A percentile compares a stretch with the other conserved stretches of the same genome.
Conservation (phyloP, 2,797 vertebrate genomes). For the Cottoperca gobio region DNA sequence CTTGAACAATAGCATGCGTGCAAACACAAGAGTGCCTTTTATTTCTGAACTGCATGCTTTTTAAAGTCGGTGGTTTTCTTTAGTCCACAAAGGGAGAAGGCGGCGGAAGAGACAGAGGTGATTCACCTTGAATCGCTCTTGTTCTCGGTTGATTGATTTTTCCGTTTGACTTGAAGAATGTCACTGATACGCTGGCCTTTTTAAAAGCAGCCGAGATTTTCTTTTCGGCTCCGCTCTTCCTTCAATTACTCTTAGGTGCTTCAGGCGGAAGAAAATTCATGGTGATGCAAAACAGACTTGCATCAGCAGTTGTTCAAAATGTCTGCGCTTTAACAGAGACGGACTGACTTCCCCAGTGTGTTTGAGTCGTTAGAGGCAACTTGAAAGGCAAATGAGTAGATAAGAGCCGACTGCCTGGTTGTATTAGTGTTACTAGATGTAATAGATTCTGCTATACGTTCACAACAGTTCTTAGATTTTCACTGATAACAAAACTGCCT, state of each 20-base stretch:
- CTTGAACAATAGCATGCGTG: constrained; percentile 10
- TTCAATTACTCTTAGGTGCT: constrained; percentile 64
- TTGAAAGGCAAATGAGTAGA: constrained; percentile 50
- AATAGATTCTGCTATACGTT: constrained; percentile 8
- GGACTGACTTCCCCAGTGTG: constrained; percentile 37
- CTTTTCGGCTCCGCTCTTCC: constrained; percentile 48
- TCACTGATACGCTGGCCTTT: constrained; percentile 54
- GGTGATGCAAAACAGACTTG: constrained; percentile 70
- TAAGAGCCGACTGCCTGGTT: constrained; percentile 31
- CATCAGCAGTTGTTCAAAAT: constrained; percentile 61
- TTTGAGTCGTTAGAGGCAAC: constrained; percentile 45
- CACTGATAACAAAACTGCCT: constrained; percentile 11
- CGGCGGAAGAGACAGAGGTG: constrained; percentile 15
- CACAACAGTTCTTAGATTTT: constrained; percentile 9
- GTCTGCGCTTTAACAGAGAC: constrained; percentile 39
- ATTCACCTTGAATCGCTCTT: constrained; percentile 53
- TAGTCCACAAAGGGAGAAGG: constrained; percentile 31
- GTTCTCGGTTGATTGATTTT: constrained; percentile 71
- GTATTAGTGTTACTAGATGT: constrained; percentile 16
- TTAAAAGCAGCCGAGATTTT: constrained; percentile 63
- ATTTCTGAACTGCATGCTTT: constrained; percentile 14
- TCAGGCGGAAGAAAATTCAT: constrained; percentile 57
- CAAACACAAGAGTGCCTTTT: not conserved
- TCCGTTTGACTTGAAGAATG: constrained; percentile 68
- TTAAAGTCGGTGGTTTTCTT: constrained; percentile 23